Percentiles rank a stretch among this genome's conserved stretches.
phyloP scores from a whole-genome alignment of 2,797 vertebrate species.

The Darevskia nairensis region DNA sequence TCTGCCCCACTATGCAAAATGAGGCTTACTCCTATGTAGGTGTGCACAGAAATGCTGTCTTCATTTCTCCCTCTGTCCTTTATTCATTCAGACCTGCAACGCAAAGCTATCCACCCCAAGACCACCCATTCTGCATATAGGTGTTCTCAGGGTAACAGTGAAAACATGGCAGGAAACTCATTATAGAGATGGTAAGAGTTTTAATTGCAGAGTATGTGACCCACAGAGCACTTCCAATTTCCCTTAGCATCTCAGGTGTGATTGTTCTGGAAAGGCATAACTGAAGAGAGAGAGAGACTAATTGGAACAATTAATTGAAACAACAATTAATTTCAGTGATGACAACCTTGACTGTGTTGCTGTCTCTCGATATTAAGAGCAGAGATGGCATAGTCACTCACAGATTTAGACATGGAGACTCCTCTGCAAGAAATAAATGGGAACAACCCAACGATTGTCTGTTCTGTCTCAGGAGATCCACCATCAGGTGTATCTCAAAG shows the following conservation, averaged over 20 bases:
- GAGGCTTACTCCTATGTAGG: not conserved
- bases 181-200: slow-evolving; percentile 68
- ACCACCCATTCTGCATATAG: slow-evolving; percentile 14
- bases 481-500: not conserved
- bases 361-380: slow-evolving; percentile 39
- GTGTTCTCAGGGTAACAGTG: slow-evolving; percentile 39
- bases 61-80: slow-evolving; percentile 8
- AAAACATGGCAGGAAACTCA: slow-evolving; percentile 68
- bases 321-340: slow-evolving; percentile 75
- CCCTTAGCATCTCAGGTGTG: slow-evolving; percentile 74
- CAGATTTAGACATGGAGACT: not conserved
- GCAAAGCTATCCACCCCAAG: slow-evolving; percentile 17
- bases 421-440: not conserved
- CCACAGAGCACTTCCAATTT: slow-evolving; percentile 74
- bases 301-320: slow-evolving; percentile 81
- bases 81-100: slow-evolving; percentile 21
- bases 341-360: slow-evolving; percentile 45
- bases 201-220: slow-evolving; percentile 75
- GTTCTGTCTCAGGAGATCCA: not conserved
- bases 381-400: not conserved
- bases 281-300: slow-evolving; percentile 70
- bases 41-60: not conserved
- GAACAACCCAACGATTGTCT: not conserved
- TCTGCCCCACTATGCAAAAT: not conserved
- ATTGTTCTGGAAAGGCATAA: slow-evolving; percentile 62